Conservation (phyloP, 2,888 invertebrate species). For the Drosophila buzzatii region DNA sequence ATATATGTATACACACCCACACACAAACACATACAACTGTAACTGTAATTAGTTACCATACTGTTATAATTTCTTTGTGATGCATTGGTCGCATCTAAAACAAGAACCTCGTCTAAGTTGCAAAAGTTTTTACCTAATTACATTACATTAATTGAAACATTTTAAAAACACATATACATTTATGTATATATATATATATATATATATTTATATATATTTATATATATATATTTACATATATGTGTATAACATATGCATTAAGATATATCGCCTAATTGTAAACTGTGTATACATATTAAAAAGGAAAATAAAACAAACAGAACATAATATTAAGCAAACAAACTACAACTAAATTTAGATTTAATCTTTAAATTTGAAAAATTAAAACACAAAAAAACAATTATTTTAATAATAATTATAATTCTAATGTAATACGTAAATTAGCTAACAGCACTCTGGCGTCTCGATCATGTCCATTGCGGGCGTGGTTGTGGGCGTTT, state of each 20-base stretch:
- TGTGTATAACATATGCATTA: constrained; percentile 11
- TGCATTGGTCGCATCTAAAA: constrained; percentile 85
- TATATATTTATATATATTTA: constrained; percentile 11
- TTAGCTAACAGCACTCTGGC: constrained; percentile 39
- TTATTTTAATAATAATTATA: constrained; percentile 25
- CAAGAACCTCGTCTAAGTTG: constrained; percentile 79
- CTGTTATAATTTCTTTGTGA: constrained; percentile 73
- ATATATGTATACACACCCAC: constrained; percentile 13
- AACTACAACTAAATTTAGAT: constrained; percentile 37
- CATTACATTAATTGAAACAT: constrained; percentile 44
- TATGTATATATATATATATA: constrained; percentile 5
- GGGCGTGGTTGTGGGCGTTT: constrained; percentile 40
- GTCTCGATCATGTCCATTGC: constrained; percentile 35
- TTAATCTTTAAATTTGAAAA: constrained; percentile 20
- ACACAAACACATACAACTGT: constrained; percentile 24
- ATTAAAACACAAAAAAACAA: background rate
- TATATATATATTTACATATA: constrained; percentile 13
- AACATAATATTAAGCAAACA: constrained; percentile 35
- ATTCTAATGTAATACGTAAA: constrained; percentile 52
- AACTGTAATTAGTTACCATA: constrained; percentile 49
- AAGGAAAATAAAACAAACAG: constrained; percentile 6
- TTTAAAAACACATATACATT: constrained; percentile 31
- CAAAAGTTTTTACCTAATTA: constrained; percentile 63
- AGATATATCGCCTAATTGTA: constrained; percentile 46
- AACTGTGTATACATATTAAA: constrained; percentile 59